These are phyloP conservation scores for Oryzias javanicus DNA, from an alignment of 2,113 vertebrate genomes.

Conservation along the genomic window DNA sequence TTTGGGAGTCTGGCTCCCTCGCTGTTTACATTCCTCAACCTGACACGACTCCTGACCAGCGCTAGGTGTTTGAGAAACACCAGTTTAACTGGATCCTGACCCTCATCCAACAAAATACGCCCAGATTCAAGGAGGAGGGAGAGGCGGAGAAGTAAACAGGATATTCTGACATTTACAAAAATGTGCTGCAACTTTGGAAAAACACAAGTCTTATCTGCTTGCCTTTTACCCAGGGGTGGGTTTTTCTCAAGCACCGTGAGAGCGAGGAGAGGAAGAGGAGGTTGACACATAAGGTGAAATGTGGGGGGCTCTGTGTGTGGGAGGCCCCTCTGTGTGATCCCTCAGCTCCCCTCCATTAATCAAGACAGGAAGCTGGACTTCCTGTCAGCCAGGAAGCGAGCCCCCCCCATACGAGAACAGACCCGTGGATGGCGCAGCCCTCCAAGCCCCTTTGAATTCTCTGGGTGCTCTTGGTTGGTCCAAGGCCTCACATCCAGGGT, in stretches of 20 bases:
- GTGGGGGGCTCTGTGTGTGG: constrained; percentile 47
- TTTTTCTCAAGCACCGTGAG: constrained; percentile 18
- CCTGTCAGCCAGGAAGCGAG: constrained; percentile 67
- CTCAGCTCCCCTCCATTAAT: constrained; percentile 63
- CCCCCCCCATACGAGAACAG: constrained; percentile 8
- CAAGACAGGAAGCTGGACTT: constrained; percentile 73
- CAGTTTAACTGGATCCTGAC: constrained; percentile 62
- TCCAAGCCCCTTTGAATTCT: constrained; percentile 48
- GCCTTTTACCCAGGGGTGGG: neutral
- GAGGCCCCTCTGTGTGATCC: constrained; percentile 52
- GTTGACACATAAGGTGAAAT: constrained; percentile 41
- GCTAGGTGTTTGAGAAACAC: constrained; percentile 62
- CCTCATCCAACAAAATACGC: constrained; percentile 35
- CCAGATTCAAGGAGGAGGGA: neutral
- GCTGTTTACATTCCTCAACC: constrained; percentile 64
- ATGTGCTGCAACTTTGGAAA: constrained; percentile 14
- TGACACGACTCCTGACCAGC: constrained; percentile 51
- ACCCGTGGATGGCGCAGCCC: constrained; percentile 24
- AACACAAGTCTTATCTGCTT: constrained; percentile 8
- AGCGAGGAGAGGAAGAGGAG: neutral
- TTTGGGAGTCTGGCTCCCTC: constrained; percentile 19
- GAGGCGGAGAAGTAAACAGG: constrained; percentile 25
- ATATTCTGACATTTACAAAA: neutral
- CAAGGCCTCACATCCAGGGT: constrained; percentile 33
- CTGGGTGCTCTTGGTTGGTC: constrained; percentile 44